phyloP scores from a whole-genome alignment of 1,140 invertebrate species.

The Sarcophaga peregrina region DNA sequence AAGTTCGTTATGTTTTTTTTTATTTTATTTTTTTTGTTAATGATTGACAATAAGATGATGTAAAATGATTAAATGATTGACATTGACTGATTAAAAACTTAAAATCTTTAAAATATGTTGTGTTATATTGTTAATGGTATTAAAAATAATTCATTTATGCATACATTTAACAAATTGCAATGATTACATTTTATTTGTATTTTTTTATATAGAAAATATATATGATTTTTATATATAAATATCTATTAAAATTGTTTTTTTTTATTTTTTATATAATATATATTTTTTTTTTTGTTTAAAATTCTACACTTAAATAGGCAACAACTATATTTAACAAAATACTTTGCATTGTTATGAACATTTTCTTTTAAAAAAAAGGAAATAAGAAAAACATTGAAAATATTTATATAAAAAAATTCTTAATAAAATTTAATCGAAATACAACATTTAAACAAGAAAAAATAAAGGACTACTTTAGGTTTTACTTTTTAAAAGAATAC shows the following conservation, averaged over 20 bases:
- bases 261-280: too few species aligned
- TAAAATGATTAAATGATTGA: too few species aligned
- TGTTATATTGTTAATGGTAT: neutral
- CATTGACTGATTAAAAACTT: neutral
- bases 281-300: neutral
- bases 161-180: conserved; percentile 4
- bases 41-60: too few species aligned
- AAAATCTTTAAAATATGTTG: neutral
- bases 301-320: neutral
- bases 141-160: neutral
- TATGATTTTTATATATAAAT: neutral
- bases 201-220: neutral
- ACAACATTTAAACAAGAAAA: neutral
- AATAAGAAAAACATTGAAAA: neutral
- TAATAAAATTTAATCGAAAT: neutral
- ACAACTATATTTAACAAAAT: neutral
- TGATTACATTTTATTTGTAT: neutral
- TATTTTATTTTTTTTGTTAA: neutral
- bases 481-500: too few species aligned
- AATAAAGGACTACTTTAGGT: neutral
- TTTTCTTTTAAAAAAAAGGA: neutral
- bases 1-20: neutral
- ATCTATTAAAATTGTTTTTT: neutral
- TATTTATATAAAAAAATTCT: neutral
- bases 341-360: too few species aligned